A percentile compares a stretch with the other conserved stretches of the same genome.
These are phyloP conservation scores for Chlamydotis undulata DNA, from an alignment of 2,113 vertebrate genomes.

Conservation along the genomic window DNA sequence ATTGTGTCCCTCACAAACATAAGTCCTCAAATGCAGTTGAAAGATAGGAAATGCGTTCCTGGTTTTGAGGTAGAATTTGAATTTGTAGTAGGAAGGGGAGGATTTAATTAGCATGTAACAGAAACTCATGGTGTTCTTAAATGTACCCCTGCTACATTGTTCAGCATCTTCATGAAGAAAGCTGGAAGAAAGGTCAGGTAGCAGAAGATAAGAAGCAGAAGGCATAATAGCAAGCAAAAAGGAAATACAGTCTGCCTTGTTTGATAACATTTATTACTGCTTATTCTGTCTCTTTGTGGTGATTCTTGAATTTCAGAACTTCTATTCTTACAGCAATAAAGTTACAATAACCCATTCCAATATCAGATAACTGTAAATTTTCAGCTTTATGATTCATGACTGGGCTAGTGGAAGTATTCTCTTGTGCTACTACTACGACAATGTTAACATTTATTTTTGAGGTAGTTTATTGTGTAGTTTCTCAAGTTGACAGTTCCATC, in stretches of 20 bases:
- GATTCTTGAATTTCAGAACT: neutral
- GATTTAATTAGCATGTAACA: neutral
- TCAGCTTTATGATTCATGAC: neutral
- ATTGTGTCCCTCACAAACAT: neutral
- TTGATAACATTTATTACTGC: neutral
- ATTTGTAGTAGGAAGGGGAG: neutral
- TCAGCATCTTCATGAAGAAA: neutral
- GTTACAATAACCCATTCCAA: neutral
- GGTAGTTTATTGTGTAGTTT: neutral
- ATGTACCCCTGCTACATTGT: neutral
- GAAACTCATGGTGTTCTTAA: neutral
- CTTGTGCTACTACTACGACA: neutral
- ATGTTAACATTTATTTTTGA: neutral
- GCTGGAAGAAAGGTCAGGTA: neutral
- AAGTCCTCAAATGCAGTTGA: neutral
- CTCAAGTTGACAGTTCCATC: neutral
- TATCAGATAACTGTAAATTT: neutral
- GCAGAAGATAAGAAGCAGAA: neutral
- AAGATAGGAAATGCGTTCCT: neutral
- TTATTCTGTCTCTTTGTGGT: neutral
- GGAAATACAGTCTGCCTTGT: neutral
- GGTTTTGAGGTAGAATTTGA: neutral
- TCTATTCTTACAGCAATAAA: neutral
- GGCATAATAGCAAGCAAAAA: neutral
- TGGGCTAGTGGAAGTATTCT: neutral